Base-by-base conservation (phyloP, 2,888 invertebrate species). In the Athalia circularis region DNA sequence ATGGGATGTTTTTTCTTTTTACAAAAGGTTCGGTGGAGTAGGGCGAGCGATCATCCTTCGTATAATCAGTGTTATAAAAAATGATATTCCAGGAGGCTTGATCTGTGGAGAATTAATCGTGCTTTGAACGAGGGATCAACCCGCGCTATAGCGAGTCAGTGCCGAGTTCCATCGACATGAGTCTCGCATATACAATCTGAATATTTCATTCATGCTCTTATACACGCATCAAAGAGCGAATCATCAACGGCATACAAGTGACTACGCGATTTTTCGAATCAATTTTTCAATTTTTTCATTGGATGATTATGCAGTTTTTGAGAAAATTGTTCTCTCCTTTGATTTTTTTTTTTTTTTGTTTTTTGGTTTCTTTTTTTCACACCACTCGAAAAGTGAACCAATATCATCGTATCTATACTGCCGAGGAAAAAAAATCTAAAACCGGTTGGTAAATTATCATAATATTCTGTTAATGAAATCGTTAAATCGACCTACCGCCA, bases 211-310 rank as follows among this genome's bases (percentile, higher is more conserved):
- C 29, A 29, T 29, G 2, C 47, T 65, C 15, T 11, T 52, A 45
- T 54, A 6, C 3, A 29, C 0, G 3, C 50, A 54, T 29, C 9
- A 50, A 61, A 61, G n/a, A 50, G 52, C 11, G 43, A 54, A 54
- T 68, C 43, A 52, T n/a, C 68, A 43, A n/a, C 54, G 11, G 54
- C n/a, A 54, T 29, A 43, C 72, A 59, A 72, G 11, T 75, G 75
- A 75, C 75, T 13, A 11, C 61, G 43, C 52, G 13, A 45, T 75
- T 75, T 75, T 64, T 13, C 29, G 11, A 48, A 77, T 68, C 68
- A 72, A 78, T 78, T 78, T 78, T 65, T 78, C 78, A 78, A 74
- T 54, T 74, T 78, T 78, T 78, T 78, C 72, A 78, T 78, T 78
- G 78, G 74, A 78, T 78, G 78, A 78, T 65, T 45, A 15, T 9